Evolutionary conservation across 2,113 vertebrate species (phyloP), one percentile per base, ranked within the genome.

Genomic region (Pelecanus crispus): DNA sequence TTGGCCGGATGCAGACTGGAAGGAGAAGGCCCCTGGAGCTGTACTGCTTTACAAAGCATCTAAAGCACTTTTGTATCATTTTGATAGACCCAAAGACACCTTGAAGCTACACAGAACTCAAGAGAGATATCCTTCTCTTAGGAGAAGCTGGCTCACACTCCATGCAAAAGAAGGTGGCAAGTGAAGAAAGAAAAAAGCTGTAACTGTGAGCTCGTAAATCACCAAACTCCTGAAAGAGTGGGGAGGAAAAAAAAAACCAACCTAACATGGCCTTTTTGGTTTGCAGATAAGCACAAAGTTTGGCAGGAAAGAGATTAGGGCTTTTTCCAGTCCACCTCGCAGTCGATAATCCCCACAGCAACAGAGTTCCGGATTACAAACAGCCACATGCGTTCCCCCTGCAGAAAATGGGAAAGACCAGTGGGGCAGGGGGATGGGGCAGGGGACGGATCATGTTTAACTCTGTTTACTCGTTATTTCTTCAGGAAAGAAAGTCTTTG

Each of bases 301-400:
- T 97, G 97, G 63, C 97, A 97, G 97, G 97, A 97, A 97, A 88
- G 91, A 97, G 97, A 97, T 96, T 96, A 96, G 70, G 63, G 70
- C 42, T 96, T 97, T 97, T 97, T 96, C 92, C 96, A 97, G 91
- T 22, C 31, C 63, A 87, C 93, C 89, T 96, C 70, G 0, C 25
- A 3, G 70, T 19, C 0, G 90, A 97, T 97, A 97, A 96, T 95
- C 92, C 82, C 94, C 80, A 81, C 79, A 96, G 94, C 92, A 96
- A 95, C 97, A 62, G 89, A 95, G 44, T 59, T 66, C 66, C 9
- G 11, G 53, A 84, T 56, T 93, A 56, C 84, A 94, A 96, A 94
- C 63, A 95, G 59, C 42, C 42, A 4, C 45, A 50, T 0, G 0
- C 34, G 66, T n/a, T 85, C 68, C 90, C 59, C 85, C 68, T 47